Percentiles rank a stretch among this genome's conserved stretches.
These are phyloP conservation scores for Urophycis tenuis DNA, from an alignment of 2,797 vertebrate species.

Conservation along the genomic window DNA sequence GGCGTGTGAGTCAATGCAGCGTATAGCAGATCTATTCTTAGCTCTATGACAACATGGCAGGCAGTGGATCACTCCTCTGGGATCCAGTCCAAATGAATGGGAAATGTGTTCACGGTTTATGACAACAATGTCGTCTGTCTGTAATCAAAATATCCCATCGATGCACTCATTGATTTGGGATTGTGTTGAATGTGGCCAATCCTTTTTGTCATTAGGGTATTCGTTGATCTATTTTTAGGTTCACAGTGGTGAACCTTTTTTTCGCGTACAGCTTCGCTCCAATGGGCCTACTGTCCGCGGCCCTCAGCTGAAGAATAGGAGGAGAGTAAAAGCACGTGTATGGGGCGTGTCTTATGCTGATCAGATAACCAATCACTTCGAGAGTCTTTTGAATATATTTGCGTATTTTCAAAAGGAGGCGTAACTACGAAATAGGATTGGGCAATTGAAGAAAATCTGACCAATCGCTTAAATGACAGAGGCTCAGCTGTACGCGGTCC, in stretches of 20 bases:
- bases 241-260: neutral
- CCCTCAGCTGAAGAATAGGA: conserved; percentile 35
- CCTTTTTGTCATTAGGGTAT: neutral
- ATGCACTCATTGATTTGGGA: neutral
- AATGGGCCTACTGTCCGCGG: neutral
- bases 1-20: conserved; percentile 24
- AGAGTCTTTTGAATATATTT: conserved; percentile 44
- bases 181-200: neutral
- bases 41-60: conserved; percentile 46
- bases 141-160: neutral
- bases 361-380: conserved; percentile 50
- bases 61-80: conserved; percentile 31
- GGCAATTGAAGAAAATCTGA: neutral
- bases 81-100: conserved; percentile 13
- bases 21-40: conserved; percentile 60
- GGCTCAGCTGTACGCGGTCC: conserved; percentile 63
- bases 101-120: conserved; percentile 10
- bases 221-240: neutral
- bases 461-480: conserved; percentile 70
- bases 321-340: conserved; percentile 73
- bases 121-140: neutral
- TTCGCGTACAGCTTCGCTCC: neutral
- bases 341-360: conserved; percentile 55
- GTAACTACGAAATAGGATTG: conserved; percentile 39
- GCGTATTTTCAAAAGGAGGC: conserved; percentile 34